phyloP scores from a whole-genome alignment of 2,888 invertebrate species.

The Stramonita haemastoma region DNA sequence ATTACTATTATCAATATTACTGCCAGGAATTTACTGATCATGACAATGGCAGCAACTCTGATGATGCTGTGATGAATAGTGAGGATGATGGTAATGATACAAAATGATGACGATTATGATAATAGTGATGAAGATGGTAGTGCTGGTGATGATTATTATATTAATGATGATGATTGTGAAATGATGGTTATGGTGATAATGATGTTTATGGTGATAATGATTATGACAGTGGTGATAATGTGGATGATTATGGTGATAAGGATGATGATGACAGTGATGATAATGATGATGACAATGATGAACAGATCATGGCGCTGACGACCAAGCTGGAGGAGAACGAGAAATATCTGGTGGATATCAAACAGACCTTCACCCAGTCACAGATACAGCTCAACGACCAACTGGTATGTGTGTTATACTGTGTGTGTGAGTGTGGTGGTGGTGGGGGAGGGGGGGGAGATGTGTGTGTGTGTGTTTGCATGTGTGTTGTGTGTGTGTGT shows the following conservation, averaged over 20 bases:
- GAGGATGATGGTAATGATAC: background rate
- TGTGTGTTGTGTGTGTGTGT: conserved; percentile 28
- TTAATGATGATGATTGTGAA: background rate
- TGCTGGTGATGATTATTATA: background rate
- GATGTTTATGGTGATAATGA: background rate
- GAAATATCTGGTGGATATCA: conserved; percentile 78
- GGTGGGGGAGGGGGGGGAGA: no score
- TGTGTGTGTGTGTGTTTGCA: conserved; percentile 9
- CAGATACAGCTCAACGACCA: conserved; percentile 70
- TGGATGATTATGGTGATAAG: conserved; percentile 52
- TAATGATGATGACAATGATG: background rate
- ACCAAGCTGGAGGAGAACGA: conserved; percentile 71
- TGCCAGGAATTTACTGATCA: background rate
- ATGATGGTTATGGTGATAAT: background rate
- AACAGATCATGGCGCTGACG: conserved; percentile 48
- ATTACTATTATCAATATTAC: no score
- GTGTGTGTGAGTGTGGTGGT: no score
- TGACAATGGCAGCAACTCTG: no score
- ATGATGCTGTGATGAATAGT: background rate
- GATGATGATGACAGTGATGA: background rate
- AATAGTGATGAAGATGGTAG: background rate
- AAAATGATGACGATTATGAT: background rate
- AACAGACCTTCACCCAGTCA: conserved; percentile 70
- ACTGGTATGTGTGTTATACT: conserved; percentile 52
- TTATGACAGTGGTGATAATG: background rate